Base-by-base conservation (phyloP, 2,888 invertebrate species). In the Schrankia costaestrigalis region DNA sequence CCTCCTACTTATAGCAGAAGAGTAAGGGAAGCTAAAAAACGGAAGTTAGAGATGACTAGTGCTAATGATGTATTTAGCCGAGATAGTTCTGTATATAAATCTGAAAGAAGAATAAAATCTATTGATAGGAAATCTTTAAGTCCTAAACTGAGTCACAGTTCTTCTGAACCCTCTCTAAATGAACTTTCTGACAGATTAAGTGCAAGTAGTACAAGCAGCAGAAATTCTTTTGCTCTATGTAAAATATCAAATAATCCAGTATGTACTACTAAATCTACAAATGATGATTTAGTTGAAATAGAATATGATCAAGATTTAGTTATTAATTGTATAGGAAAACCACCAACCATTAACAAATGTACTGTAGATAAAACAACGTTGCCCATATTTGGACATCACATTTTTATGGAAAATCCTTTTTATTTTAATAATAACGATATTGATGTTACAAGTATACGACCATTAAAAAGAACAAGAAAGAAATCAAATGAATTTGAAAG, bases 261-360 rank as follows among this genome's bases (percentile, higher is more conserved):
- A 11, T 82, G 81, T 45, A 86, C 86, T 11, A 87, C 83, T 2
- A 83, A 77, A 65, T 73, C 84, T 1, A 66, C 77, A 1, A 88
- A 79, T 29, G 78, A 90, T 58, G 89, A 89, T 7, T 70, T 89
- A 39, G 90, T 89, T 26, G 89, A 90, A 69, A 90, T 90, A 43
- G 90, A 90, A 68, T 91, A 91, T 69, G 88, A 85, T 27, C 55
- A 70, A 59, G 82, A 72, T 71, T 73, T 71, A 77, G 78, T 79
- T 14, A 77, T 79, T 23, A 87, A 76, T 53, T 84, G 80, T 59
- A 48, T 72, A 63, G 83, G 87, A 70, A 80, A 79, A 59, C 81
- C 81, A 35, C 30, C 76, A 24, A 18, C 57, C 31, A 50, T 68
- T 7, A 62, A 65, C 15, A 71, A 71, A 35, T 46, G 47, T 25